Conservation (phyloP, 1,140 invertebrate species). For the Brachionus asplanchnoidis region DNA sequence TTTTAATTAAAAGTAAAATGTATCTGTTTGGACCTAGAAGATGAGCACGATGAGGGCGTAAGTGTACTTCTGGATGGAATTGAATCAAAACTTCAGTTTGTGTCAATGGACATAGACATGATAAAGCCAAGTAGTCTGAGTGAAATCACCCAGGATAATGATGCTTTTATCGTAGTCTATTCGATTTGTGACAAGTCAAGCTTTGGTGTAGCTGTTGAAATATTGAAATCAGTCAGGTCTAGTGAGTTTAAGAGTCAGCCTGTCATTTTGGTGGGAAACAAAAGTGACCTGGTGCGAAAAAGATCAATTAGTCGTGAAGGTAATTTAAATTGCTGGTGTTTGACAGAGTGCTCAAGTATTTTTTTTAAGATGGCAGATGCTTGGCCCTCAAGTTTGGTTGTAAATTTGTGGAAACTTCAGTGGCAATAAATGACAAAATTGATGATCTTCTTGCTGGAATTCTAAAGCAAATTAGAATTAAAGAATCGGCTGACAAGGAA, state of each 20-base stretch:
- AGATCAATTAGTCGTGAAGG: constrained; percentile 15
- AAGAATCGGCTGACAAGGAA: constrained; percentile 12
- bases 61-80: constrained; percentile 29
- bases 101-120: constrained; percentile 33
- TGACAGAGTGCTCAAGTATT: background rate
- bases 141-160: constrained; percentile 13
- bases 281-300: constrained; percentile 40
- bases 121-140: background rate
- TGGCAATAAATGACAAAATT: constrained; percentile 39
- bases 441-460: constrained; percentile 42
- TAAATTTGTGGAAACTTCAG: constrained; percentile 43
- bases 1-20: background rate
- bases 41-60: constrained; percentile 10
- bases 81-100: constrained; percentile 37
- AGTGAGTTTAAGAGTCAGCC: constrained; percentile 32
- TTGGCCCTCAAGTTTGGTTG: background rate
- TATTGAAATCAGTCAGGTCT: constrained; percentile 18
- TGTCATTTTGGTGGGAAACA: constrained; percentile 35
- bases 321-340: background rate
- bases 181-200: constrained; percentile 19
- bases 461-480: constrained; percentile 37
- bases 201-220: constrained; percentile 9
- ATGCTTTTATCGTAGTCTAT: constrained; percentile 40
- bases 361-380: background rate
- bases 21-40: background rate